Evolutionary conservation across 2,888 invertebrate genomes (phyloP).

Genomic region (Troides oblongomaculatus): DNA sequence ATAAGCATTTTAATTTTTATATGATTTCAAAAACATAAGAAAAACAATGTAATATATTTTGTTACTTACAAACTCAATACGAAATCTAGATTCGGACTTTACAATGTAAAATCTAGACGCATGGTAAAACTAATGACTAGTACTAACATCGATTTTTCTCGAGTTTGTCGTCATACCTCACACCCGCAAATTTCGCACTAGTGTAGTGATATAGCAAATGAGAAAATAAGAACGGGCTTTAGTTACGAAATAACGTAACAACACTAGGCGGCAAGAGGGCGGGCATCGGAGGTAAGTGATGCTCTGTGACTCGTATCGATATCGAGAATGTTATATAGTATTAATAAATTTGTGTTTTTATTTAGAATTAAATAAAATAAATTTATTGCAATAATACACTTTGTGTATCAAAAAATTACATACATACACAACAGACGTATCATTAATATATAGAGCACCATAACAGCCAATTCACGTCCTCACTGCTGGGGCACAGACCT

Average conservation of each 20-base stretch:
- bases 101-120: slow-evolving; percentile 1
- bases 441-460: too few species aligned
- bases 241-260: slow-evolving; percentile 44
- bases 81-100: background rate
- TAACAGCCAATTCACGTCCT: too few species aligned
- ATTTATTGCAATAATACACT: background rate
- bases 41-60: too few species aligned
- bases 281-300: slow-evolving; percentile 31
- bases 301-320: slow-evolving; percentile 13
- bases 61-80: background rate
- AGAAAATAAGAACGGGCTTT: slow-evolving; percentile 33
- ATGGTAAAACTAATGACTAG: background rate
- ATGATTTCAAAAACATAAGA: too few species aligned
- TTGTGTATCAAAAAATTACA: background rate
- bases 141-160: slow-evolving; percentile 25
- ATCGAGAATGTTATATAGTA: slow-evolving; percentile 18
- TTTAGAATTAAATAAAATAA: background rate
- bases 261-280: slow-evolving; percentile 30
- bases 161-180: slow-evolving; percentile 14
- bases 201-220: slow-evolving; percentile 17
- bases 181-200: slow-evolving; percentile 15
- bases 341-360: background rate
- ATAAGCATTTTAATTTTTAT: too few species aligned
- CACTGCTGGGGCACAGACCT: too few species aligned
- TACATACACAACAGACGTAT: too few species aligned